Conservation (phyloP, 2,797 vertebrate species). For the Coregonus suidteri region DNA sequence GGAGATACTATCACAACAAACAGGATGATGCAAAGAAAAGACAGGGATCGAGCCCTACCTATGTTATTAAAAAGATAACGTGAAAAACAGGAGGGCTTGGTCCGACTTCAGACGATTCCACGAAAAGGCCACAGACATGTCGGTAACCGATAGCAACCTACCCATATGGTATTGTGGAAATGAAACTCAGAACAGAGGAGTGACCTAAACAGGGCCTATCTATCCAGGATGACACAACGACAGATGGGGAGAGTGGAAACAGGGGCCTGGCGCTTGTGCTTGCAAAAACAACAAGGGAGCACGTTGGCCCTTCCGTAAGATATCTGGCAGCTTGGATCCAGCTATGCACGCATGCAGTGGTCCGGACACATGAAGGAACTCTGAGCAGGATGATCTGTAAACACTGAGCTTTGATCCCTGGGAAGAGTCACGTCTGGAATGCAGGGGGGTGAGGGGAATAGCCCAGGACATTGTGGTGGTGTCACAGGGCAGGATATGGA, state of each 20-base stretch:
- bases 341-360: conserved; percentile 21
- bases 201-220: conserved; percentile 28
- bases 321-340: conserved; percentile 15
- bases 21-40: conserved; percentile 44
- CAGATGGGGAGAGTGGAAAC: conserved; percentile 47
- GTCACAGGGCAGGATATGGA: conserved; percentile 20
- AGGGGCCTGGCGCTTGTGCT: conserved; percentile 31
- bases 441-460: conserved; percentile 7
- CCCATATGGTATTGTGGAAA: conserved; percentile 17
- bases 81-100: conserved; percentile 30
- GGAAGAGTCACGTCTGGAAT: conserved; percentile 21
- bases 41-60: conserved; percentile 24
- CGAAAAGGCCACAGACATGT: conserved; percentile 5
- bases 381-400: conserved; percentile 31
- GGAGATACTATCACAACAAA: conserved; percentile 38
- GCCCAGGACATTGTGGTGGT: conserved; percentile 13
- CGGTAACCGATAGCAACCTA: conserved; percentile 6
- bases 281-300: conserved; percentile 41
- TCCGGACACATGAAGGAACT: conserved; percentile 15
- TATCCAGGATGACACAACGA: conserved; percentile 44
- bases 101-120: conserved; percentile 9
- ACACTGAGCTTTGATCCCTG: conserved; percentile 38
- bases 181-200: not conserved
- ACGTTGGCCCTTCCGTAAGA: conserved; percentile 18
- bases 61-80: conserved; percentile 35